Base-by-base conservation (phyloP, 2,113 vertebrate species). In the Podarcis raffonei region DNA sequence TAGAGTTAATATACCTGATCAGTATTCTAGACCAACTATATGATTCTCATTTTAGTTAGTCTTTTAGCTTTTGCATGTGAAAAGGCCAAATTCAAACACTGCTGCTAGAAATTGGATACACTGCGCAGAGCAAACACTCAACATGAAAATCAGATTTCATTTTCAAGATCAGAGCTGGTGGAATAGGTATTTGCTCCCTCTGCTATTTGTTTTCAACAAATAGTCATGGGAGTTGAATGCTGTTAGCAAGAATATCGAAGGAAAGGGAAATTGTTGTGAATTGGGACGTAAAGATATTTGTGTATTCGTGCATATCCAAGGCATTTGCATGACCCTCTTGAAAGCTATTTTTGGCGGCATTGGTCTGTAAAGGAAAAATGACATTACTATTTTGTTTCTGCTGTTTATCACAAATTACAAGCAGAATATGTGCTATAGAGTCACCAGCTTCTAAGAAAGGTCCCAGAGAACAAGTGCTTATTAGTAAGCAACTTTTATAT, bases 151-250 rank as follows among this genome's bases (percentile, higher is more conserved):
- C 3, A 9, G 18, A 92, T 89, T 88, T 91, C 35, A 80, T 35
- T 87, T 91, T 80, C 69, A 82, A 90, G 62, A 89, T 83, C 76
- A 84, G 32, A 30, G 16, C 32, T 89, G 39, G 85, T 80, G 79
- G 81, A 90, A 74, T 72, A 79, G 23, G 0, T 81, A 22, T 0
- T 82, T 37, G 88, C 71, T 88, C 8, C 5, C 69, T 69, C 30
- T 91, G n/a, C 23, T 39, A 80, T 88, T 12, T 81, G 65, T 71
- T 87, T 87, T 79, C 72, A 57, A 57, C 6, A 59, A 89, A 90
- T 69, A 42, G 82, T 12, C 69, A 81, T 1, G 0, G 25, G 78
- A 76, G 25, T 84, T 48, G 35, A 79, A n/a, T 81, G 6, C 23
- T 75, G 1, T 59, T 88, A 82, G 39, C 39, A 78, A 87, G 3